Evolutionary conservation across 2,888 invertebrate species (phyloP), one percentile per base, ranked within the genome.

Genomic region (Pseudococcus jackbeardsleyi): DNA sequence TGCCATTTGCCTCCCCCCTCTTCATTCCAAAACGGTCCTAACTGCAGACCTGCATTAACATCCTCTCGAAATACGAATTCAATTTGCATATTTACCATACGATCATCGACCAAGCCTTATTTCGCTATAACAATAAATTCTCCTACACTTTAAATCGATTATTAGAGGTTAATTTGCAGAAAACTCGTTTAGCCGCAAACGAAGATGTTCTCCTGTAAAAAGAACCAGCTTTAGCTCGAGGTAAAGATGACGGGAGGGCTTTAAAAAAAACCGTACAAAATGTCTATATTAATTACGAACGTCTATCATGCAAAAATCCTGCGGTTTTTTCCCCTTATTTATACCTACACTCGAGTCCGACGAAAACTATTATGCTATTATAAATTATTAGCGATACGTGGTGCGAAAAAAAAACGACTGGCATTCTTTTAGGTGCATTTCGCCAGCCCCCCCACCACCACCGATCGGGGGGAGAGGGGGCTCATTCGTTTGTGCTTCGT

Each of bases 261-360:
- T n/a, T 33, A 82, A 19, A 33, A 33, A 46, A 46, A 46, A 82
- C 11, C 19, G 19, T 19, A 82, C 39, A 33, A 82, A 82, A 82
- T 82, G 79, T 82, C 79, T 82, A 82, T 82, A 82, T 82, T 82
- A 82, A 82, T 82, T 82, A 82, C 79, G n/a, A 46, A 42, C 39
- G 42, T 82, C 79, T 82, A 22, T 82, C 79, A 33, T 82, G 79
- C 79, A 46, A 82, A 82, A 42, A 82, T 72, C 72, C 72, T 72
- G 72, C 72, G 33, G 33, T 26, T 72, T 72, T 72, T 72, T 72
- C n/a, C 19, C 11, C 22, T 19, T 59, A 12, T 59, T 59, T 50
- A 50, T 50, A 42, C 42, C 42, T 42, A 42, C 9, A 50, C 11
- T 17, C 59, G 1, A 4, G 68, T 68, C 68, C 33, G 72, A 33